Base-by-base conservation (phyloP, 2,888 invertebrate genomes). In the Mystacides longicornis region DNA sequence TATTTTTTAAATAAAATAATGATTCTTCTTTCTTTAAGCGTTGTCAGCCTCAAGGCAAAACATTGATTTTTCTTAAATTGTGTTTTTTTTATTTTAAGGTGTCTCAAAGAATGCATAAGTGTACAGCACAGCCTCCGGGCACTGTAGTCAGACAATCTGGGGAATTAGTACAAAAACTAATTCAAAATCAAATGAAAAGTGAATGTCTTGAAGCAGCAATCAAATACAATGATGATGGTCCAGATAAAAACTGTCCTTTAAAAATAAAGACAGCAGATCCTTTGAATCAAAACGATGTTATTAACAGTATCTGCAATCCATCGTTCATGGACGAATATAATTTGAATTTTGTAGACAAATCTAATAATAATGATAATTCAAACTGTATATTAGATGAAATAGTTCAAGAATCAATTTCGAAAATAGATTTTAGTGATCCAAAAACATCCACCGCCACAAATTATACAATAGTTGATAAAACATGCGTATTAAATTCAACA, bases 91-190 rank as follows among this genome's bases (percentile, higher is more conserved):
- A 9, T 51, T 59, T 68, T 60, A 64, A 85, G 84, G 89, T 90
- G 9, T 89, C 89, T 51, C 87, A 89, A 68, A 78, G 88, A 65
- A 89, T 89, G 2, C 90, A 91, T 65, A 90, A 89, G 71, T 91
- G 90, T 66, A 77, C 80, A 57, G 75, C 75, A 2, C 82, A 82
- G 65, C 80, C 82, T 52, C 79, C 81, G 27, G 83, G 81, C 16
- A 75, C 74, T 16, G 80, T 81, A 1, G 68, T 79, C 1, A 68
- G 80, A 22, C 75, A 75, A 67, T 67, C 70, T 42, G 73, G 74
- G 18, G 74, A 76, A 59, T 69, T 79, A 3, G 69, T 79, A 16
- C 75, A 78, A 65, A 77, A 78, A 65, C 66, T 79, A 3, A 75
- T 74, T 63, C 71, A 71, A 63, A 74, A 74, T 65, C 67, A 73